These are phyloP conservation scores for Rhyzopertha dominica DNA, from an alignment of 1,140 invertebrate genomes.

Conservation along the genomic window DNA sequence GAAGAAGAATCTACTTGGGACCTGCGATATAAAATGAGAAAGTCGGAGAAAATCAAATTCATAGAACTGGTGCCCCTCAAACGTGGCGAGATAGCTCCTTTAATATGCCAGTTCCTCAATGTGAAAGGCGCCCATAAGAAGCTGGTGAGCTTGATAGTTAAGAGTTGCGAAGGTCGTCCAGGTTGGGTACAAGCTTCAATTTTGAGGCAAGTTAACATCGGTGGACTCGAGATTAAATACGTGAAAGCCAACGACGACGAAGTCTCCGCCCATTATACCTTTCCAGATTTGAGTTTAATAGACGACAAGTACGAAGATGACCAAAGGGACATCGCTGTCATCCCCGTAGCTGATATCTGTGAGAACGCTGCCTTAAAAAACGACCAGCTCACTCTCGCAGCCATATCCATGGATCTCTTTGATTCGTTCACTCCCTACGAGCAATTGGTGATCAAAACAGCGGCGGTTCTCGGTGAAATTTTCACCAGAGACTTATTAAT, in stretches of 20 bases:
- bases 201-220: slow-evolving; percentile 47
- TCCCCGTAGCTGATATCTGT: background rate
- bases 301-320: background rate
- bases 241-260: slow-evolving; percentile 6
- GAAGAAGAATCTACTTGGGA: slow-evolving; percentile 23
- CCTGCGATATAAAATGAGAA: slow-evolving; percentile 17
- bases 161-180: slow-evolving; percentile 46
- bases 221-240: slow-evolving; percentile 20
- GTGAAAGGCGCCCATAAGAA: slow-evolving; percentile 45
- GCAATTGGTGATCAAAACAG: slow-evolving; percentile 50
- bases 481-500: slow-evolving; percentile 48
- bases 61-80: slow-evolving; percentile 13
- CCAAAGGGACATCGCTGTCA: background rate
- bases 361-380: background rate
- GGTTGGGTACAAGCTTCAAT: slow-evolving; percentile 47
- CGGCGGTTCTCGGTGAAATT: slow-evolving; percentile 49
- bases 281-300: background rate
- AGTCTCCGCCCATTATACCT: background rate
- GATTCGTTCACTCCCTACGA: slow-evolving; percentile 50
- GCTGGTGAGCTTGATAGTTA: slow-evolving; percentile 43
- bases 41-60: slow-evolving; percentile 23
- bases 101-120: slow-evolving; percentile 47
- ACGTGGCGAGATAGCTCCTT: slow-evolving; percentile 9
- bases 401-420: slow-evolving; percentile 50
- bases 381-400: slow-evolving; percentile 34